These are phyloP conservation scores for Rhinichthys osculus DNA, from an alignment of 2,797 vertebrate genomes.

Conservation along the genomic window DNA sequence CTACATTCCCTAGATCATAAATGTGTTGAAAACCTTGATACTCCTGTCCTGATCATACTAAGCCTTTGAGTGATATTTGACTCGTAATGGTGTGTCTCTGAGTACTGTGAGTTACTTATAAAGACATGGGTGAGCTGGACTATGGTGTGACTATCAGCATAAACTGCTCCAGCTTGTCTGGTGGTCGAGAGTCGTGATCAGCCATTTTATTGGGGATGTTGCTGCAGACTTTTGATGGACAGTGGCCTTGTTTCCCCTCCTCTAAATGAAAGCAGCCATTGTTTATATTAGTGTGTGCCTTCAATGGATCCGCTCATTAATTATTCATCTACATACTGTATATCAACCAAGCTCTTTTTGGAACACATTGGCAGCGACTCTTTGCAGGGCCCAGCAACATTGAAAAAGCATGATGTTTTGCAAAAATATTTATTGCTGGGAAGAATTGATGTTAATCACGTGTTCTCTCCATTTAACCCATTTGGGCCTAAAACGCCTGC, in stretches of 20 bases:
- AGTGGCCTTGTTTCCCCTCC: constrained; percentile 35
- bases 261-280: constrained; percentile 48
- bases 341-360: constrained; percentile 49
- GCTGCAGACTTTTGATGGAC: constrained; percentile 34
- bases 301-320: constrained; percentile 52
- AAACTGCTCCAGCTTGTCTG: constrained; percentile 62
- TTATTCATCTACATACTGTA: constrained; percentile 58
- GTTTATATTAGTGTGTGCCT: constrained; percentile 52
- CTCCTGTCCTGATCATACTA: too few species aligned
- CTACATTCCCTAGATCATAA: not conserved
- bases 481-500: too few species aligned
- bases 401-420: constrained; percentile 36
- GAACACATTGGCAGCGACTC: constrained; percentile 52
- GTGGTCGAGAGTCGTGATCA: constrained; percentile 36
- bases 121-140: constrained; percentile 63
- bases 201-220: constrained; percentile 52
- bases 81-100: not conserved
- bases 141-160: constrained; percentile 66
- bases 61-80: not conserved
- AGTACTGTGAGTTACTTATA: constrained; percentile 41
- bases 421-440: not conserved
- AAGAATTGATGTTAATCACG: not conserved
- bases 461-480: not conserved
- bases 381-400: constrained; percentile 13
- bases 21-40: not conserved